Base-by-base conservation (phyloP, 2,888 invertebrate genomes). In the Hedychridium roseum region DNA sequence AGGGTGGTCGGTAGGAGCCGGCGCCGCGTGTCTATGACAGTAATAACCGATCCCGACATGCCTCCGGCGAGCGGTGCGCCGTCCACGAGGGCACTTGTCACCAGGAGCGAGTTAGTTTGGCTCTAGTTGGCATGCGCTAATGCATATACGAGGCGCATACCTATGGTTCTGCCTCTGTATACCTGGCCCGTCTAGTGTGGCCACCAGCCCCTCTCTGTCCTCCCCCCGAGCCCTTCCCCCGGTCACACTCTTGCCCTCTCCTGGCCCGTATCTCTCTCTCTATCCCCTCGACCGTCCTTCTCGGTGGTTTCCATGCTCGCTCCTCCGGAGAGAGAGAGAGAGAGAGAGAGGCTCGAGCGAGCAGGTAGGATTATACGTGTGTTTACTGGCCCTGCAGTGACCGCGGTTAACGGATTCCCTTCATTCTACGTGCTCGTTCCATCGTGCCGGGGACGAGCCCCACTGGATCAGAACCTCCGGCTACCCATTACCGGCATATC, bases 51-150 rank as follows among this genome's bases (percentile, higher is more conserved):
- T 60, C 60, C 54, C 54, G 43, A 58, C 45, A 50, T 54, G 36
- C 40, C 43, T 43, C 4, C 28, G 1, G 11, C 12, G 3, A 12
- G 11, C 6, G 12, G 0, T 7, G 55, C 45, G 30, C 50, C 46
- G 53, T 50, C 50, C 56, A 54, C 49, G 61, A 57, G 60, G 53
- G 51, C 57, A 65, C 65, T 65, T 63, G 65, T 65, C 65, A 65
- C 53, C 46, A 46, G 48, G 40, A 55, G 50, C 47, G 45, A 49
- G 55, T 52, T 55, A 48, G 48, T 57, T 56, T 43, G 50, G 60
- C 60, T 48, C 53, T 50, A 53, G 54, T 54, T 55, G 60, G 60
- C 63, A 65, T 63, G 48, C 58, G 45, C 56, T 58, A 64, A 62
- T 62, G 60, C 62, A 49, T 60, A 51, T 47, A 45, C n/a, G n/a